phyloP scores from a whole-genome alignment of 2,797 vertebrate genomes.

The Gymnoscopelus braueri region DNA sequence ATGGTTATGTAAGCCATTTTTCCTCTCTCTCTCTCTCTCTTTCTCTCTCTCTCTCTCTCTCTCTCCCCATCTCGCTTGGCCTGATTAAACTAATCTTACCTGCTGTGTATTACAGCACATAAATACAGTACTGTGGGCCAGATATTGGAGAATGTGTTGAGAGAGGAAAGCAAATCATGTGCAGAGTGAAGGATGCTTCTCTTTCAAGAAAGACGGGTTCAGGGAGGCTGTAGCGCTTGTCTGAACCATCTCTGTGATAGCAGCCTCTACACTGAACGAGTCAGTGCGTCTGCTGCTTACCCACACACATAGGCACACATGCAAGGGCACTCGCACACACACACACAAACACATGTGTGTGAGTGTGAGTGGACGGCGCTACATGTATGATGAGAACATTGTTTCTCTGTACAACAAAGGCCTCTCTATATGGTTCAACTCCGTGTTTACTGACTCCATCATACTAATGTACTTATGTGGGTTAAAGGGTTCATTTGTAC shows the following conservation, averaged over 20 bases:
- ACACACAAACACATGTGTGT: constrained; percentile 16
- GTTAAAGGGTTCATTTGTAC: constrained; percentile 64
- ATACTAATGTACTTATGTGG: constrained; percentile 67
- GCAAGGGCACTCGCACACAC: constrained; percentile 14
- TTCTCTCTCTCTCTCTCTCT: constrained; percentile 31
- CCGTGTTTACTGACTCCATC: constrained; percentile 61
- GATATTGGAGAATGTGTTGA: constrained; percentile 52
- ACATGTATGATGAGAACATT: constrained; percentile 55
- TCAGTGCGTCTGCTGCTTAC: constrained; percentile 48
- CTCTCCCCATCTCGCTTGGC: background rate
- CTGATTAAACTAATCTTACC: constrained; percentile 52
- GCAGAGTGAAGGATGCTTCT: constrained; percentile 72
- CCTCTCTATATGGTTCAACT: constrained; percentile 52
- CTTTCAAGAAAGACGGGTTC: constrained; percentile 68
- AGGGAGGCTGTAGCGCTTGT: constrained; percentile 67
- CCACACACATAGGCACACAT: constrained; percentile 32
- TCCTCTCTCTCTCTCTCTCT: constrained; percentile 53
- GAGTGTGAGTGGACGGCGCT: constrained; percentile 15
- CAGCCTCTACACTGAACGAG: constrained; percentile 64
- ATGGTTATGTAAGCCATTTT: constrained; percentile 77
- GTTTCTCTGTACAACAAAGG: constrained; percentile 52
- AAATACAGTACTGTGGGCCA: constrained; percentile 71
- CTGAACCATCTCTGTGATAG: constrained; percentile 70
- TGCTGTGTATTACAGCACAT: constrained; percentile 70
- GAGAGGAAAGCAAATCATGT: constrained; percentile 27